Evolutionary conservation across 2,888 invertebrate genomes (phyloP).

Genomic region (Xanthostigma xanthostigma): DNA sequence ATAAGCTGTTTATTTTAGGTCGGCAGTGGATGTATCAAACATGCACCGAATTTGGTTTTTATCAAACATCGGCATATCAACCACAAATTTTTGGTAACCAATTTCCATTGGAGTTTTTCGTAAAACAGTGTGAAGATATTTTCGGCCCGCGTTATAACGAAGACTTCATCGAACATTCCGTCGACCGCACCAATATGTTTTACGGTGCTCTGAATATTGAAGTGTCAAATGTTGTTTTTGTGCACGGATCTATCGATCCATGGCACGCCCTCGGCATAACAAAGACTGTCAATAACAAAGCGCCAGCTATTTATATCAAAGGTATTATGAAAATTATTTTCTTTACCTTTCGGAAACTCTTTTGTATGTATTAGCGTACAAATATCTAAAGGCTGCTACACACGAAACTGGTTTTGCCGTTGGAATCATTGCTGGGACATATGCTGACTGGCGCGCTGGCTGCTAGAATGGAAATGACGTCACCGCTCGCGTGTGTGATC

Average conservation of each 20-base stretch:
- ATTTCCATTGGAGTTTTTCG: conserved; percentile 63
- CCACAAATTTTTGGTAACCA: conserved; percentile 53
- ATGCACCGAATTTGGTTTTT: conserved; percentile 92
- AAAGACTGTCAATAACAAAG: conserved; percentile 33
- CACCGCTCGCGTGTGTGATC: too few relatives aligned
- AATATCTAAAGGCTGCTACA: too few relatives aligned
- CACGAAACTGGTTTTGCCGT: too few relatives aligned
- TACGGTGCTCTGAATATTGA: conserved; percentile 63
- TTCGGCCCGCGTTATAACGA: conserved; percentile 59
- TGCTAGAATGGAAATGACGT: too few relatives aligned
- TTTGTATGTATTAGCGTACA: too few relatives aligned
- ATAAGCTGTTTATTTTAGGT: conserved; percentile 27
- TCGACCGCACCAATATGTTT: conserved; percentile 56
- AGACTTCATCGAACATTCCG: conserved; percentile 42
- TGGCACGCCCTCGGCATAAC: conserved; percentile 72
- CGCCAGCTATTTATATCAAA: conserved; percentile 59
- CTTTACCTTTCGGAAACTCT: too few relatives aligned
- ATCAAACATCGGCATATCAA: conserved; percentile 66
- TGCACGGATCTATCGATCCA: conserved; percentile 81
- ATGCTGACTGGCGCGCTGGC: too few relatives aligned
- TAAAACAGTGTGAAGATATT: conserved; percentile 68
- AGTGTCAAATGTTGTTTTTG: conserved; percentile 61
- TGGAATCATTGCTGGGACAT: too few relatives aligned
- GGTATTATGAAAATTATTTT: conserved; percentile 31
- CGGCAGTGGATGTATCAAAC: conserved; percentile 92